These are phyloP conservation scores for Boloria euphrosyne DNA, from an alignment of 2,888 invertebrate species.

Conservation along the genomic window DNA sequence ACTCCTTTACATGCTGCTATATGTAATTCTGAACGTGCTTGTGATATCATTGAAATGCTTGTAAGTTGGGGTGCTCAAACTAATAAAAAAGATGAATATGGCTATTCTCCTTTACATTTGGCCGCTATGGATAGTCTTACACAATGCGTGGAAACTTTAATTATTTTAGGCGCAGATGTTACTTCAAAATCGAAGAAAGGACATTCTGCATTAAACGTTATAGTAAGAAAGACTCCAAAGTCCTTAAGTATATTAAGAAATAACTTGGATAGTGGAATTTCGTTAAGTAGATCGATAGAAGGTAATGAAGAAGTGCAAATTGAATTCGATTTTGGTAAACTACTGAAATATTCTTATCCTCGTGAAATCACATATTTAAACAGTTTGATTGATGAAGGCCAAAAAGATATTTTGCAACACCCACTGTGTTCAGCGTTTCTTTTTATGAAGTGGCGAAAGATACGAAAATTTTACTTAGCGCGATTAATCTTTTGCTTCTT, in stretches of 20 bases:
- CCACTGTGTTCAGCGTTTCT: constrained; percentile 94
- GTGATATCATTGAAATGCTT: constrained; percentile 89
- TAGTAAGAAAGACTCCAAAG: constrained; percentile 92
- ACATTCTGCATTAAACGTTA: constrained; percentile 91
- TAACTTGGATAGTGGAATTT: constrained; percentile 90
- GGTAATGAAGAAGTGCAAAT: constrained; percentile 91
- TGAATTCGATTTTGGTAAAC: constrained; percentile 90
- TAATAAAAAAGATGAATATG: constrained; percentile 91
- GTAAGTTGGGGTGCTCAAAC: constrained; percentile 91
- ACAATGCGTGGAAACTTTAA: constrained; percentile 91
- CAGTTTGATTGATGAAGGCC: constrained; percentile 93
- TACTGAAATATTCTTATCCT: constrained; percentile 91
- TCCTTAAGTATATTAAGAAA: constrained; percentile 90
- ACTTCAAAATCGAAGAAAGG: constrained; percentile 93
- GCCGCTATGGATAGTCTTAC: constrained; percentile 92
- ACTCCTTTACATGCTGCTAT: constrained; percentile 92
- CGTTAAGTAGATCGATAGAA: constrained; percentile 87
- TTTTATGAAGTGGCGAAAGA: constrained; percentile 94
- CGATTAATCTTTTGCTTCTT: constrained; percentile 90
- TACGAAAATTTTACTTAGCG: constrained; percentile 92
- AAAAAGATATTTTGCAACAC: constrained; percentile 92
- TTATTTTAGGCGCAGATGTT: constrained; percentile 92
- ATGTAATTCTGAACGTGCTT: constrained; percentile 88
- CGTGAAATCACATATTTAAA: constrained; percentile 93
- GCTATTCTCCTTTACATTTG: constrained; percentile 91